Conservation (phyloP, 1,140 invertebrate genomes). For the Macrobrachium nipponense region DNA sequence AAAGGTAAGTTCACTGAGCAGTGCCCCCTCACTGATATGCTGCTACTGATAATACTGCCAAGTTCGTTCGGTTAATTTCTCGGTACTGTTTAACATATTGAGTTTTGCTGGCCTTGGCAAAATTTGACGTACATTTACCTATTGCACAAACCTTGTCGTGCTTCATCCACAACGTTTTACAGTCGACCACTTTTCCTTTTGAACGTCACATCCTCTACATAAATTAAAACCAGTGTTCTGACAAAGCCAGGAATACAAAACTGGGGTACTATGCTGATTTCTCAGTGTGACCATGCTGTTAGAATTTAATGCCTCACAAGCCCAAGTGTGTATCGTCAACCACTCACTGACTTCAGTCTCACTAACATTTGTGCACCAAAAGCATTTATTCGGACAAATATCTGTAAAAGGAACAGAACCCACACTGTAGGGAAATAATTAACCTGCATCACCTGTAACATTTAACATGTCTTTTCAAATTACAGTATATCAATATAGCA, state of each 20-base stretch:
- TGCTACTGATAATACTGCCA: slow-evolving; percentile 60
- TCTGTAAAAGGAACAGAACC: slow-evolving; percentile 51
- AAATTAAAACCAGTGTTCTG: neutral
- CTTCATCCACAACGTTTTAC: too few species aligned
- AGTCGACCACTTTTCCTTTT: too few species aligned
- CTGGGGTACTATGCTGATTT: neutral
- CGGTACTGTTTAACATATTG: slow-evolving; percentile 5
- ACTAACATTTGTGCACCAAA: slow-evolving; percentile 59
- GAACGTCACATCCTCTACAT: too few species aligned
- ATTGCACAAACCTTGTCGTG: slow-evolving; percentile 48
- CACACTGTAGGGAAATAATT: slow-evolving; percentile 41
- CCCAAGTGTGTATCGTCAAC: slow-evolving; percentile 43
- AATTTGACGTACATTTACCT: slow-evolving; percentile 37
- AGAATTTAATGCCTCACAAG: slow-evolving; percentile 40
- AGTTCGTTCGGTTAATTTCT: slow-evolving; percentile 33
- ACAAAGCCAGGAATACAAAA: neutral
- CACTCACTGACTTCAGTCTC: slow-evolving; percentile 55
- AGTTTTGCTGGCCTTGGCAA: slow-evolving; percentile 46
- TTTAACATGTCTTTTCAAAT: slow-evolving; percentile 52
- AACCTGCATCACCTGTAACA: slow-evolving; percentile 50
- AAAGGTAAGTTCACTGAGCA: slow-evolving; percentile 59
- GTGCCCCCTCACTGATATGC: slow-evolving; percentile 59
- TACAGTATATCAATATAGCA: slow-evolving; percentile 50
- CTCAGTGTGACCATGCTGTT: slow-evolving; percentile 51
- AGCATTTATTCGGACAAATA: slow-evolving; percentile 47